Conservation (phyloP, 23 tunicate genomes). For the Trididemnum clinides region DNA sequence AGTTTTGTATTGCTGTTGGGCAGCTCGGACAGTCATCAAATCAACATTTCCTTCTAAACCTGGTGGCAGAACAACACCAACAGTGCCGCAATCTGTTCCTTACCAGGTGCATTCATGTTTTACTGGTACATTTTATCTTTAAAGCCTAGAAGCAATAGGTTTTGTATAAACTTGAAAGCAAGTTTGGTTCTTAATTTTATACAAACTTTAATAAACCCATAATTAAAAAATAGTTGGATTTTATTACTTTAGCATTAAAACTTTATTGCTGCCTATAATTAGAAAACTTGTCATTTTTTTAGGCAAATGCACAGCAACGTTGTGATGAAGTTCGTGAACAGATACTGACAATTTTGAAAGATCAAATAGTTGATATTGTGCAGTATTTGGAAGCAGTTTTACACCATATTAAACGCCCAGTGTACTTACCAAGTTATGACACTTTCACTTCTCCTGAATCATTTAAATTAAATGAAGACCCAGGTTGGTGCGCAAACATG, state of each 20-base stretch:
- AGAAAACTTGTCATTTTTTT: background rate
- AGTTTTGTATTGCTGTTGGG: conserved; percentile 87
- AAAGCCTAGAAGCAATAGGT: no score
- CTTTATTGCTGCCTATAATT: no score
- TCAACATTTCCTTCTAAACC: conserved; percentile 85
- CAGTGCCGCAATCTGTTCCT: conserved; percentile 72
- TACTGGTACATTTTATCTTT: no score
- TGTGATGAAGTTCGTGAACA: conserved; percentile 76
- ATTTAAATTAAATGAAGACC: conserved; percentile 7
- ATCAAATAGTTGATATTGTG: conserved; percentile 74
- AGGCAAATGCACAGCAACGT: conserved; percentile 91
- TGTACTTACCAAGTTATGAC: conserved; percentile 55
- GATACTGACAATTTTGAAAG: conserved; percentile 58
- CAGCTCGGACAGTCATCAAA: conserved; percentile 70
- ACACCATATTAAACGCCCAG: conserved; percentile 65
- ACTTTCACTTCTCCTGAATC: conserved; percentile 31
- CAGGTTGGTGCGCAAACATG: conserved; percentile 3
- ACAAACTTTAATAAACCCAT: no score
- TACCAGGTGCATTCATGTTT: conserved; percentile 60
- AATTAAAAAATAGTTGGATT: no score
- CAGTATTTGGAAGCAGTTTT: conserved; percentile 68
- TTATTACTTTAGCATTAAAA: no score
- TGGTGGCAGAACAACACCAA: conserved; percentile 72
- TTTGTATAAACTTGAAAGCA: no score
- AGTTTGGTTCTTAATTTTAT: no score